These are phyloP conservation scores for Lochmaea crataegi DNA, from an alignment of 2,888 invertebrate genomes.

Conservation along the genomic window DNA sequence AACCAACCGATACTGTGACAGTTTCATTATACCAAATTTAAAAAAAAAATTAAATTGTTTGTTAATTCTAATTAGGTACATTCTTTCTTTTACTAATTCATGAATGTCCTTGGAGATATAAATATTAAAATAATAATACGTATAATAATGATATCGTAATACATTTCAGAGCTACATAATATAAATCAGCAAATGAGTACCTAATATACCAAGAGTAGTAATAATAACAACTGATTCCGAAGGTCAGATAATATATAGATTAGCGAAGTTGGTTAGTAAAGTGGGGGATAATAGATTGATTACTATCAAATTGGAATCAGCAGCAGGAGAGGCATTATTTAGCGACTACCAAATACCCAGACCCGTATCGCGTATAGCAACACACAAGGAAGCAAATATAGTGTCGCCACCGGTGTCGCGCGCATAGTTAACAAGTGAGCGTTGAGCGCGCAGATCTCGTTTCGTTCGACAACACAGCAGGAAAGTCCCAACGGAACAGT, in stretches of 20 bases:
- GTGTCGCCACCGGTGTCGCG: constrained; percentile 9
- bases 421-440: constrained; percentile 29
- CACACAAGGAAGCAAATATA: constrained; percentile 9
- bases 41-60: too few relatives aligned
- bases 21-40: too few relatives aligned
- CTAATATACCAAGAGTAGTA: neutral
- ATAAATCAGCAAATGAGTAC: neutral
- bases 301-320: neutral
- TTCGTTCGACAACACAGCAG: neutral
- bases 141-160: neutral
- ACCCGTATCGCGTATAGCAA: neutral
- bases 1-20: too few relatives aligned
- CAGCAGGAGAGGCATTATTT: constrained; percentile 7
- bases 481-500: constrained; percentile 8
- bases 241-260: constrained; percentile 9
- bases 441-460: constrained; percentile 23
- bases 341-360: neutral
- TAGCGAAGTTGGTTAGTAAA: constrained; percentile 6
- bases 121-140: too few relatives aligned
- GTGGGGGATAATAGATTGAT: constrained; percentile 14
- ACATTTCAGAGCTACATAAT: constrained; percentile 5
- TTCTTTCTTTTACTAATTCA: too few relatives aligned
- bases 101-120: too few relatives aligned
- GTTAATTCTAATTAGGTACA: too few relatives aligned
- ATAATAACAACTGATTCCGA: constrained; percentile 7